These are phyloP conservation scores for Diadegma fenestrale DNA, from an alignment of 2,888 invertebrate species.

Conservation along the genomic window DNA sequence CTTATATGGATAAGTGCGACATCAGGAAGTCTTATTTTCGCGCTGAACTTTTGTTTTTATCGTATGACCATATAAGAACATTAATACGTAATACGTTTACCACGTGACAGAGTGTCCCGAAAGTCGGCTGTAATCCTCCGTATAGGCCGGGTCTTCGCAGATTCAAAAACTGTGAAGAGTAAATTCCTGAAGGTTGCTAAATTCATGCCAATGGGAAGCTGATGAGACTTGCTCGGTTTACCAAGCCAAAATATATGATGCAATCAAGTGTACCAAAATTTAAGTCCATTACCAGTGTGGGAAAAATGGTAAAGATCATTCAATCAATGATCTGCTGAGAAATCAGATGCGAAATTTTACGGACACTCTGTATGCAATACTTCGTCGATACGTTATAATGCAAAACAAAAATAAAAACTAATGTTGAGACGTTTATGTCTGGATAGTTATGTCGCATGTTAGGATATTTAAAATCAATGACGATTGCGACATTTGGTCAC, in stretches of 20 bases:
- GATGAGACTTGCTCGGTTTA: neutral
- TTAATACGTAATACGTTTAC: neutral
- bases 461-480: slow-evolving; percentile 65
- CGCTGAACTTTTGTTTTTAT: slow-evolving; percentile 9
- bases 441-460: slow-evolving; percentile 34
- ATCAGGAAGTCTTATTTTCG: slow-evolving; percentile 24
- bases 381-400: slow-evolving; percentile 19
- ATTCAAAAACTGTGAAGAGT: neutral
- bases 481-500: slow-evolving; percentile 61
- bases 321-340: neutral
- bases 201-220: neutral
- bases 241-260: neutral
- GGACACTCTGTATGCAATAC: neutral
- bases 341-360: neutral
- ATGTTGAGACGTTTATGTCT: slow-evolving; percentile 29
- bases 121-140: neutral
- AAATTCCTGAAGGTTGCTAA: neutral
- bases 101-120: neutral
- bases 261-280: neutral
- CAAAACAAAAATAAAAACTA: slow-evolving; percentile 20
- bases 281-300: neutral
- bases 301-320: neutral
- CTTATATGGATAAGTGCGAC: neutral
- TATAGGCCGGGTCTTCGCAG: neutral
- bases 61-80: neutral